Evolutionary conservation across 2,797 vertebrate species (phyloP), one percentile per base, ranked within the genome.

Genomic region (Poecilia wingei): DNA sequence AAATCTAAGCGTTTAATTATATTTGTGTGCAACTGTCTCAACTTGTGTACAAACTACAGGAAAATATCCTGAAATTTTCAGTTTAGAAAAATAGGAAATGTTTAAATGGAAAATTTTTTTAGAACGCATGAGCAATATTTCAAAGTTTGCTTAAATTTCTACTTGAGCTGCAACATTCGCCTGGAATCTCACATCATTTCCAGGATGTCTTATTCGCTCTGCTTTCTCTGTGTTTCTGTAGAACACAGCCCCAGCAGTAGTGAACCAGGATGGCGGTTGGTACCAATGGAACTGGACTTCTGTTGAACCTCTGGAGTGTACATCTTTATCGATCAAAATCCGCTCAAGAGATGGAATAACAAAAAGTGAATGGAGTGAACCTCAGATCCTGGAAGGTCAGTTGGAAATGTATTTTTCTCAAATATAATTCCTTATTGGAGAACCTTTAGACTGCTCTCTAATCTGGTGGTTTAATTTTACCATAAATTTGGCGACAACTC

Each of bases 231-330:
- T 75, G 6, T 82, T 45, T 14, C 61, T 76, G 14, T 51, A 96
- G 96, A 93, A 92, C 74, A 94, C 93, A 0, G 33, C 92, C 36
- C 82, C 78, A 57, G 78, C 85, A 18, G 51, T 47, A 10, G 25
- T 74, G 0, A 88, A 91, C 80, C 79, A 66, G 41, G 43, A 12
- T 18, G 87, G 51, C 4, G 91, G 91, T 78, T 74, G 1, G 25
- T 87, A 91, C 74, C 88, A 83, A 74, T 96, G 94, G 93, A 92
- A 66, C 55, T 96, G 96, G 96, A 92, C 84, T 72, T 95, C 96
- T 5, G 76, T 39, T 0, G 91, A 95, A 86, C 96, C 96, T 1
- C 87, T 96, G 66, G 85, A 96, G 77, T 96, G 96, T 79, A 95
- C 95, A 31, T 96, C 96, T 0, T 92, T 94, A 86, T 95, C 95